Conservation (phyloP, 2,797 vertebrate genomes). For the Rhincodon typus region DNA sequence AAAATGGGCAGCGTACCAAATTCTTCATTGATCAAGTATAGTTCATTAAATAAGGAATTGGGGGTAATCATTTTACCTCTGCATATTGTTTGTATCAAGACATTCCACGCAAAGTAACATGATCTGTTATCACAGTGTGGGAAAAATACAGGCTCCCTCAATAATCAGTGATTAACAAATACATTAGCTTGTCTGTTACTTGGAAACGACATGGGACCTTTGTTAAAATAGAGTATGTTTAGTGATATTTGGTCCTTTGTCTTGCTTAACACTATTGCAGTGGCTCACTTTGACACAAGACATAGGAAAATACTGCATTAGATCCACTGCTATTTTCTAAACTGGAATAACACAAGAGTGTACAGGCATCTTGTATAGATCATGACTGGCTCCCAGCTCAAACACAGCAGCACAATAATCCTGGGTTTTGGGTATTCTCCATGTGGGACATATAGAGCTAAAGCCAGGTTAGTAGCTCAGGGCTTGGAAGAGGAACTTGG, state of each 20-base stretch:
- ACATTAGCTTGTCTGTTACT: neutral
- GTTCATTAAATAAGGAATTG: neutral
- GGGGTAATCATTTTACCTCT: neutral
- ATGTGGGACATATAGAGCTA: no score
- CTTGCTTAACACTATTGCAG: neutral
- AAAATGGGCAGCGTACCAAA: neutral
- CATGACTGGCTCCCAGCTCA: no score
- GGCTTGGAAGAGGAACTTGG: no score
- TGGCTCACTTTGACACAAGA: neutral
- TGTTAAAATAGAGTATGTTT: neutral
- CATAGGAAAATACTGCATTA: neutral
- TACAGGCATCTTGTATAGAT: no score
- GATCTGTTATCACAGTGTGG: neutral
- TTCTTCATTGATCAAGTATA: neutral
- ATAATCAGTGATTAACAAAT: neutral
- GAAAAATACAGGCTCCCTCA: neutral
- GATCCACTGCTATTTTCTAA: no score
- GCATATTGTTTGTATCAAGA: neutral
- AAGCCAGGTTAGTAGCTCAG: no score
- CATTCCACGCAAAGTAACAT: neutral
- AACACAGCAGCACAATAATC: no score
- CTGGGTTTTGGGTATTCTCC: no score
- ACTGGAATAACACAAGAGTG: no score
- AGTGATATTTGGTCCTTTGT: neutral
- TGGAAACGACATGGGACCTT: neutral